phyloP scores from a whole-genome alignment of 1,140 invertebrate species.

The Lepidurus apus region DNA sequence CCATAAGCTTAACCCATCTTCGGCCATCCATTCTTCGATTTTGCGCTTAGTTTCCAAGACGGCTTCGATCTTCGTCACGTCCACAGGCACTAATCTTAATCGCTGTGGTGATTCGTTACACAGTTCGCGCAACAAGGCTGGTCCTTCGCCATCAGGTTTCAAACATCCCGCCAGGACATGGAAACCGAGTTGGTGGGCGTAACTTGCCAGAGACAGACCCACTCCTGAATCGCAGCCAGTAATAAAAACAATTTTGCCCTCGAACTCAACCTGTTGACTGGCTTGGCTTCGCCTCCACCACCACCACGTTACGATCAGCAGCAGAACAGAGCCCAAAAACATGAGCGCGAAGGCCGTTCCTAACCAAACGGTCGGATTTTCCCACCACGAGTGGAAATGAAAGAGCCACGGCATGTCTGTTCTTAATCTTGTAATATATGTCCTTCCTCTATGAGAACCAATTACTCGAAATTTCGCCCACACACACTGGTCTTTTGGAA shows the following conservation, averaged over 20 bases:
- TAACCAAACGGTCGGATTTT: background rate
- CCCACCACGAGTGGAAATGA: background rate
- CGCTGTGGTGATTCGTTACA: constrained; percentile 40
- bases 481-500: too few species aligned
- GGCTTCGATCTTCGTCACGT: constrained; percentile 59
- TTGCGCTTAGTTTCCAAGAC: constrained; percentile 49
- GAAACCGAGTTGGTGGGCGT: constrained; percentile 55
- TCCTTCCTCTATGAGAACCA: too few species aligned
- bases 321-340: background rate
- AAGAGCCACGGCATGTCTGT: background rate
- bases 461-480: too few species aligned
- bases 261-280: background rate
- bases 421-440: background rate
- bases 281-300: background rate
- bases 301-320: background rate
- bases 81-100: constrained; percentile 52
- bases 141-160: constrained; percentile 47
- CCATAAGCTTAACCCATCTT: constrained; percentile 50
- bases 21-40: constrained; percentile 44
- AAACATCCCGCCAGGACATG: constrained; percentile 66
- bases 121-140: constrained; percentile 40
- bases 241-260: constrained; percentile 52
- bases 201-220: constrained; percentile 64
- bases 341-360: background rate
- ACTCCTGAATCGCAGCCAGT: constrained; percentile 78